Evolutionary conservation across 2,113 vertebrate genomes (phyloP), one percentile per base, ranked within the genome.

Genomic region (Silurus meridionalis): DNA sequence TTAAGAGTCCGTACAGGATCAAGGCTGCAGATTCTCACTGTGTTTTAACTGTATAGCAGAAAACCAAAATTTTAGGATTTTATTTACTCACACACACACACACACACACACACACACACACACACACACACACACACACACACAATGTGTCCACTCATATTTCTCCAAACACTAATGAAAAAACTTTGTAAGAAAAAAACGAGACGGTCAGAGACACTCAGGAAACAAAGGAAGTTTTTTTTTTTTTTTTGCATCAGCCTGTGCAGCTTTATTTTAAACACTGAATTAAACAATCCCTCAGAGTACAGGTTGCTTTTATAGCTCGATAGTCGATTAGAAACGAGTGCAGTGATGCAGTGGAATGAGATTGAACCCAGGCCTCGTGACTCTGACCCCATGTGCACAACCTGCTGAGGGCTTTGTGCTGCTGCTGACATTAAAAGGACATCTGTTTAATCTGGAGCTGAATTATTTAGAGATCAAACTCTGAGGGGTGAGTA

Each of bases 271-370:
- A 89, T 92, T 91, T 92, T 90, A 91, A 87, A 69, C 57, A 58
- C 83, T 80, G 92, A 94, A 94, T 94, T 90, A 93, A 92, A 92
- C 87, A 91, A 91, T 46, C 90, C 92, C 92, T 92, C 89, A 55
- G 93, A 93, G 92, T 92, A 90, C 90, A 89, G 89, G 89, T 92
- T 91, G 93, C 21, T 79, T 93, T 91, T 91, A 91, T 90, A 72
- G 85, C 87, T 92, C 91, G 91, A 93, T 94, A 93, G 93, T 94
- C 91, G 93, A 94, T 94, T 92, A 91, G 88, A 93, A 93, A 94
- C 93, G 89, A 90, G 88, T 91, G 90, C 88, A 92, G 90, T 91
- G 91, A 91, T 91, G 89, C 88, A 90, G 91, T 92, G 90, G 91
- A 94, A 94, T 94, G 91, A 92, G 90, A 93, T 90, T 92, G 90